Evolutionary conservation across 1,140 invertebrate genomes (phyloP), one percentile per base, ranked within the genome.

Genomic region (Hypsibius dujardini): DNA sequence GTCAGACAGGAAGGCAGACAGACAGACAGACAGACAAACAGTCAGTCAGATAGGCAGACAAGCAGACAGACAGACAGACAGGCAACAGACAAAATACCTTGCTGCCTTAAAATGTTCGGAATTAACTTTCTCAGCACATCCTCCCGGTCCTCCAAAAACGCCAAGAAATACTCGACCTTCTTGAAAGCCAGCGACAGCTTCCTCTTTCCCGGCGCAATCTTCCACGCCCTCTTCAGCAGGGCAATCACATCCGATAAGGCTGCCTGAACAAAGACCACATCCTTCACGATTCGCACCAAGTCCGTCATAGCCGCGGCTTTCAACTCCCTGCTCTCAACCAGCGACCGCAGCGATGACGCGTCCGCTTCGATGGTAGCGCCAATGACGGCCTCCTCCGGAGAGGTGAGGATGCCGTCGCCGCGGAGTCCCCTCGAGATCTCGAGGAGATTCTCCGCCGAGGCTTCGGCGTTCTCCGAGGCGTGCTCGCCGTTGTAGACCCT

Each of bases 161-260:
- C 62, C 62, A 67, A 7, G 62, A 67, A 67, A 42, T 67, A 67
- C 62, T 67, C 62, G 12, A 45, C 12, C 62, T 67, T 67, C 62
- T 67, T 67, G 12, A 67, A 12, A 12, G 42, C 62, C 3, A 15
- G 3, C 62, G 12, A 7, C 12, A 15, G 42, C 62, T 67, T 12
- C 62, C 45, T 12, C 42, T 42, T 45, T 3, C 45, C 42, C 12
- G 3, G 12, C 12, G 12, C 12, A 12, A 15, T 42, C 62, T 67
- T 67, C 62, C 12, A 15, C 42, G 62, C 62, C 0, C 12, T 12
- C 42, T 42, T 12, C 3, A 12, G 45, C 12, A 67, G 12, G 3
- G 12, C 12, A 42, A 7, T 12, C 3, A 67, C 3, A 42, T 67
- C 62, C 12, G 62, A 12, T 7, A 67, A 42, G 12, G 62, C 62